Percentiles rank a stretch among this genome's conserved stretches.
Conservation (phyloP, 2,888 invertebrate genomes). For the Drosophila paracracens region DNA sequence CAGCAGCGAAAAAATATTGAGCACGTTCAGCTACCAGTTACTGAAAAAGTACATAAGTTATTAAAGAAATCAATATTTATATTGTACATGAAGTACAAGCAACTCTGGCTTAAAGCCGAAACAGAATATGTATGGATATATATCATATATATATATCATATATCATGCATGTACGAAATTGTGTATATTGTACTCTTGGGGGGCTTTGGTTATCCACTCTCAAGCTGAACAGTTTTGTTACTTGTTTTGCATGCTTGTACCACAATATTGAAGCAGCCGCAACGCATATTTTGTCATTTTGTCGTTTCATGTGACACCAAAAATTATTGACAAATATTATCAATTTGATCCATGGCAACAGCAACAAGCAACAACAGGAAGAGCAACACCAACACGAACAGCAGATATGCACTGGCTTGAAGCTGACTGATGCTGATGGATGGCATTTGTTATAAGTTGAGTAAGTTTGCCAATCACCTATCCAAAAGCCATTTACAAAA, state of each 20-base stretch:
- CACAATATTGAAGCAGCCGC: conserved; percentile 33
- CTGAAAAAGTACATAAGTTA: neutral
- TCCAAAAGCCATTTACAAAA: conserved; percentile 12
- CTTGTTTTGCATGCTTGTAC: conserved; percentile 15
- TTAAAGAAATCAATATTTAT: neutral
- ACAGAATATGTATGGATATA: neutral
- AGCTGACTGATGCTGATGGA: conserved; percentile 65
- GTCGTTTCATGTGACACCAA: conserved; percentile 32
- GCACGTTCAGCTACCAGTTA: neutral
- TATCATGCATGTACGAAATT: neutral
- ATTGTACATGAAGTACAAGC: neutral
- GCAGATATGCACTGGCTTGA: conserved; percentile 31
- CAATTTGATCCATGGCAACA: conserved; percentile 60
- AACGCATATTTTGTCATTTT: conserved; percentile 58
- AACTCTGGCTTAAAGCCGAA: neutral
- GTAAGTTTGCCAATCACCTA: conserved; percentile 28
- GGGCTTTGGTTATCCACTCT: neutral
- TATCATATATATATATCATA: neutral
- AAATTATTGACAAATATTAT: conserved; percentile 70
- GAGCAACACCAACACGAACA: neutral
- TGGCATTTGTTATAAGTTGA: conserved; percentile 39
- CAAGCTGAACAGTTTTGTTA: neutral
- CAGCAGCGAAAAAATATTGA: neutral
- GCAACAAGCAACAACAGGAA: conserved; percentile 9
- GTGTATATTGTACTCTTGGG: neutral